Evolutionary conservation across 1,140 invertebrate genomes (phyloP).

Genomic region (Cherax quadricarinatus): DNA sequence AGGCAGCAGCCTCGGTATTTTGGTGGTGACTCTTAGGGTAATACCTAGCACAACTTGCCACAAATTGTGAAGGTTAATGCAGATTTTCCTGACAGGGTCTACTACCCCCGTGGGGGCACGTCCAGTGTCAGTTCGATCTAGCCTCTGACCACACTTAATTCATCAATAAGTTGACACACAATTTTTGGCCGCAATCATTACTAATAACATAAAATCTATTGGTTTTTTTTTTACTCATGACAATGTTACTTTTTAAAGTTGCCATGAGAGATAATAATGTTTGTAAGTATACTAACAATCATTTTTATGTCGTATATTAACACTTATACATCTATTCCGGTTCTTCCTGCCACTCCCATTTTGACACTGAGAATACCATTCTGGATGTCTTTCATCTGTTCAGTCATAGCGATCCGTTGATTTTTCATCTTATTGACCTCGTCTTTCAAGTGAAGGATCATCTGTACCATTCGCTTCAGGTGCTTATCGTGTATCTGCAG

Average conservation of each 20-base stretch:
- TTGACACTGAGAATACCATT: constrained; percentile 42
- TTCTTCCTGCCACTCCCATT: constrained; percentile 36
- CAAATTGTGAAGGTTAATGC: not conserved
- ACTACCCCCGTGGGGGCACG: not conserved
- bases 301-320: not conserved
- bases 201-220: not conserved
- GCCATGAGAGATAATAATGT: not conserved
- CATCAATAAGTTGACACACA: not conserved
- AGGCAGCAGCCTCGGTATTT: not conserved
- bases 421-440: constrained; percentile 40
- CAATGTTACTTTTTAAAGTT: not conserved
- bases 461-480: constrained; percentile 65
- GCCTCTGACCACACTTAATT: not conserved
- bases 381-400: not conserved
- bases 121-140: not conserved
- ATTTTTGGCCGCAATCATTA: not conserved
- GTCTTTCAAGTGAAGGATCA: constrained; percentile 59
- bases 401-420: not conserved
- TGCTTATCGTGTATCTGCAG: constrained; percentile 70
- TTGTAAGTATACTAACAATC: not conserved
- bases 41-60: not conserved
- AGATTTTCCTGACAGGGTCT: not conserved
- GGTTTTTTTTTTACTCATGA: not conserved
- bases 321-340: constrained; percentile 39
- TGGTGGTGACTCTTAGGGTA: not conserved